These are phyloP conservation scores for Diarsia rubi DNA, from an alignment of 2,888 invertebrate species.

Conservation along the genomic window DNA sequence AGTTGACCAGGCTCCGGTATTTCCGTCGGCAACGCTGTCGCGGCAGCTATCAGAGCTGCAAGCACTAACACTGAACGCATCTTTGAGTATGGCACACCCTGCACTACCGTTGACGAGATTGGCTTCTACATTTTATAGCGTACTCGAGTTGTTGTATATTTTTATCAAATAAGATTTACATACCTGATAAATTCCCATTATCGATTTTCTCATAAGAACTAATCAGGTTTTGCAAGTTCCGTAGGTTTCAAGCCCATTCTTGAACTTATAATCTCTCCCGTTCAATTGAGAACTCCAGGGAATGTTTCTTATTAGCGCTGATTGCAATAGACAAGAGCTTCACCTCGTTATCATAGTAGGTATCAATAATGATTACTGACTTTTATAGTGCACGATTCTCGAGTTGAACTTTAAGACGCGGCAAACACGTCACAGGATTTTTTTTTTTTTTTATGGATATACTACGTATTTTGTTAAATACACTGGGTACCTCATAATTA, in stretches of 20 bases:
- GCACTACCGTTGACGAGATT: constrained; percentile 37
- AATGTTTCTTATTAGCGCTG: not conserved
- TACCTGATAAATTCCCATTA: constrained; percentile 36
- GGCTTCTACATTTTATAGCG: constrained; percentile 49
- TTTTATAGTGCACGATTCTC: not conserved
- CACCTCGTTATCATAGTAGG: not conserved
- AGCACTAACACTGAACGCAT: constrained; percentile 68
- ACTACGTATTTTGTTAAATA: not conserved
- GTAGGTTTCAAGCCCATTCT: constrained; percentile 19
- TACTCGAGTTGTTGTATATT: constrained; percentile 15
- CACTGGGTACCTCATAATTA: too few species aligned
- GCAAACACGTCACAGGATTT: not conserved
- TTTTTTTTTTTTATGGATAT: not conserved
- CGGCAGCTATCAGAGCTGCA: constrained; percentile 67
- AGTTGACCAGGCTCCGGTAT: constrained; percentile 82
- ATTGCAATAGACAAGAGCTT: not conserved
- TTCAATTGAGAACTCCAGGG: not conserved
- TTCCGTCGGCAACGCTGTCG: constrained; percentile 70
- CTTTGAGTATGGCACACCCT: constrained; percentile 29
- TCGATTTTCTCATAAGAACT: constrained; percentile 13
- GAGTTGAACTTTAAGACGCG: not conserved
- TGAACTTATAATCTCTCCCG: not conserved
- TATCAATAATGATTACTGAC: not conserved
- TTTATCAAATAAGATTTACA: constrained; percentile 38
- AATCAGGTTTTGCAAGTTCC: constrained; percentile 22